A percentile compares a stretch with the other conserved stretches of the same genome.
Conservation (phyloP, 2,888 invertebrate species). For the Zaprionus lineosus region DNA sequence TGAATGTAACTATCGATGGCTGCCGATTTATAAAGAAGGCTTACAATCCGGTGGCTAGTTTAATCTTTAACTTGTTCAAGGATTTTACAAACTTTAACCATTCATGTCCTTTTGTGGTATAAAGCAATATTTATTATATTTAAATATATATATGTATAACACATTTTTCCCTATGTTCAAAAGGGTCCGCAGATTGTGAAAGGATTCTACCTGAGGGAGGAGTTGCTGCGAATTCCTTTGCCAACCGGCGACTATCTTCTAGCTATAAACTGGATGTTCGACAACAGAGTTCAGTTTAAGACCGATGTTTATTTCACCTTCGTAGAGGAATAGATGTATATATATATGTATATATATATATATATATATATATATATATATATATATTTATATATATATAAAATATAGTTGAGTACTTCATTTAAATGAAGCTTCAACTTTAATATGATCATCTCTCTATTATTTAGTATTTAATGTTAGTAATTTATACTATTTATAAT, state of each 20-base stretch:
- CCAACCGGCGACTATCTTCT: conserved; percentile 36
- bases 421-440: too few relatives aligned
- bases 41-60: background rate
- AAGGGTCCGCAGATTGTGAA: conserved; percentile 12
- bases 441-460: too few relatives aligned
- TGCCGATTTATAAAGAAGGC: background rate
- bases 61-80: conserved; percentile 1
- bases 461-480: background rate
- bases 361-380: too few relatives aligned
- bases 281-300: background rate
- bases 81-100: conserved; percentile 8
- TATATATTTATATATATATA: too few relatives aligned
- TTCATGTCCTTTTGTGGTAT: too few relatives aligned
- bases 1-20: background rate
- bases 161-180: background rate
- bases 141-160: background rate
- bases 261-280: conserved; percentile 1
- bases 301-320: conserved; percentile 8
- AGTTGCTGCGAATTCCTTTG: background rate
- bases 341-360: too few relatives aligned
- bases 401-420: too few relatives aligned
- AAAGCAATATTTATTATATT: background rate
- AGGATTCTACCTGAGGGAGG: conserved; percentile 10
- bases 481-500: too few relatives aligned
- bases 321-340: conserved; percentile 5